A percentile compares a stretch with the other conserved stretches of the same genome.
Evolutionary conservation across 1,140 invertebrate species (phyloP).

Genomic region (Drosophila tani): DNA sequence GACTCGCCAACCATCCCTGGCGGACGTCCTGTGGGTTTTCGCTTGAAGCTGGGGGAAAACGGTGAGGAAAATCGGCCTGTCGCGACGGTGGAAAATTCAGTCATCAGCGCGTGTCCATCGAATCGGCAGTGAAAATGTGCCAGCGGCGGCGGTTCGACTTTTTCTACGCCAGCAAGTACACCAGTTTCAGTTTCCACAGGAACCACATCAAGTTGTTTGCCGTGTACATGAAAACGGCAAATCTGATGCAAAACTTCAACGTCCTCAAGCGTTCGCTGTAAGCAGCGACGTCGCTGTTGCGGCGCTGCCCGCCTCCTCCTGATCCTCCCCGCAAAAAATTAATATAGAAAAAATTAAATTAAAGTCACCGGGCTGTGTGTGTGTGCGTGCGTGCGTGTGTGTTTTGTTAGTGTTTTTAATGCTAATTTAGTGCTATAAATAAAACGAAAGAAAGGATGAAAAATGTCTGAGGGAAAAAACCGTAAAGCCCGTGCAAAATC

Average conservation of each 20-base stretch:
- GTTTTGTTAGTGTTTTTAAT: conserved; percentile 54
- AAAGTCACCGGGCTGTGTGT: conserved; percentile 44
- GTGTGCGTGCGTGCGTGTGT: conserved; percentile 13
- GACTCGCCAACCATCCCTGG: conserved; percentile 1
- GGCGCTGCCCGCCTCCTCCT: conserved; percentile 42
- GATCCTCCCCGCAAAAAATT: conserved; percentile 20
- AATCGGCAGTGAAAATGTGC: conserved; percentile 83
- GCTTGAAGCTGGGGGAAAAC: neutral
- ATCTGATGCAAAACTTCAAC: conserved; percentile 83
- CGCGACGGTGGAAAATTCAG: conserved; percentile 73
- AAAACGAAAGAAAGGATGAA: conserved; percentile 3
- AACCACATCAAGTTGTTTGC: conserved; percentile 84
- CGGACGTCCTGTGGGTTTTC: conserved; percentile 42
- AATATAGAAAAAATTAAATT: conserved; percentile 25
- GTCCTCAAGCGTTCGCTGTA: conserved; percentile 82
- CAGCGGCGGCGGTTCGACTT: conserved; percentile 55
- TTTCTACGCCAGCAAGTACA: conserved; percentile 74
- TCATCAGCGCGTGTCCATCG: conserved; percentile 72
- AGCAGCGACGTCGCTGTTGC: conserved; percentile 43
- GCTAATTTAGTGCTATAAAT: conserved; percentile 47
- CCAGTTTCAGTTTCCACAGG: conserved; percentile 84
- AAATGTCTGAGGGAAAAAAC: conserved; percentile 25
- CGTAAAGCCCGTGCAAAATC: conserved; percentile 9
- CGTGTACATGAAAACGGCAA: conserved; percentile 85
- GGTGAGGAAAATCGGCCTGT: conserved; percentile 22